These are phyloP conservation scores for Paratrypauchen microcephalus DNA, from an alignment of 2,797 vertebrate species.

Conservation along the genomic window DNA sequence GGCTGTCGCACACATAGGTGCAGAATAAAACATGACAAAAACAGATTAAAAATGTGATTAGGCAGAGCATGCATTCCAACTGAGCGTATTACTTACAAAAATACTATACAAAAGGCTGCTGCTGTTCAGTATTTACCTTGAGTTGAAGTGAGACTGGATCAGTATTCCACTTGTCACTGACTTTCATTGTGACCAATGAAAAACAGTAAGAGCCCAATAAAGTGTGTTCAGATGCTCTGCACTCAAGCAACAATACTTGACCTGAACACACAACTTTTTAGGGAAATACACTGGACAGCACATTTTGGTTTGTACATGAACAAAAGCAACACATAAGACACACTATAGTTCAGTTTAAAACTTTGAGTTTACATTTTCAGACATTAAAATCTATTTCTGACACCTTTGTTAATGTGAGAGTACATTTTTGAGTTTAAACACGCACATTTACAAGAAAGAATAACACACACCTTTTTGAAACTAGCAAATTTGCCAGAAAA, in stretches of 20 bases:
- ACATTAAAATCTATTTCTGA: not conserved
- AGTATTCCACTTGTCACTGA: slow-evolving; percentile 43
- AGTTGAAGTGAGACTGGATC: slow-evolving; percentile 24
- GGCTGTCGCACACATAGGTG: too few relatives aligned
- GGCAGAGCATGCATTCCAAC: not conserved
- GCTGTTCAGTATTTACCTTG: slow-evolving; percentile 10
- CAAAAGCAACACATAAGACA: not conserved
- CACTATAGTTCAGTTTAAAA: not conserved
- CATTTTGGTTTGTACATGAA: not conserved
- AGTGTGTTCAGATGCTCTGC: slow-evolving; percentile 30
- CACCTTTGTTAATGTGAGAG: not conserved
- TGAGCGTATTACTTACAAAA: not conserved
- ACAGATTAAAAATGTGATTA: not conserved
- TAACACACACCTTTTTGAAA: too few relatives aligned
- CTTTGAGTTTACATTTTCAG: not conserved
- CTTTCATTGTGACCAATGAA: slow-evolving; percentile 57
- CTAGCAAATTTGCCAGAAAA: too few relatives aligned
- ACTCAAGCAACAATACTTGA: not conserved
- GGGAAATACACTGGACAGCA: not conserved
- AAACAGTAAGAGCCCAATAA: slow-evolving; percentile 44
- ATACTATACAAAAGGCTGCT: not conserved
- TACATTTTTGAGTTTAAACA: too few relatives aligned
- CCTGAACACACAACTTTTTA: not conserved
- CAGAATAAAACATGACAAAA: not conserved
- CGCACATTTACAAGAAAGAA: too few relatives aligned